Evolutionary conservation across 2,888 invertebrate species (phyloP), one percentile per base, ranked within the genome.

Genomic region (Rhamphomyia laevipes): DNA sequence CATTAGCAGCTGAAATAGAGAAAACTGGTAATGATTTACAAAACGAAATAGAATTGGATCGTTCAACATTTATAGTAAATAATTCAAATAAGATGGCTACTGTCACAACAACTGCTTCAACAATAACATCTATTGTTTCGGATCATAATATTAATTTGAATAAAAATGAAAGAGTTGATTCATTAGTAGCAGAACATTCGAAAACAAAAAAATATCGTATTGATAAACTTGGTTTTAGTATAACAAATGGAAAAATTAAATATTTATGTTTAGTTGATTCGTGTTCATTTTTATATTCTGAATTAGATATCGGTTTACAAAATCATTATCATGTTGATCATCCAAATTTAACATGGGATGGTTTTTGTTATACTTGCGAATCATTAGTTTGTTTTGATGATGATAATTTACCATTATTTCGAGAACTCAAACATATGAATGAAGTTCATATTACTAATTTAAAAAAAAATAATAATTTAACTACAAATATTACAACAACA

Each of bases 341-440:
- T 57, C 55, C 59, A 1, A 45, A 51, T n/a, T 71, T 74, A 27
- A 62, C 60, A 18, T 80, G 80, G 79, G 73, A 74, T 52, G 80
- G 80, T 1, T 74, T 70, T 56, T 80, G 79, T 58, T 64, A 58
- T 45, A 55, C 72, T 12, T 79, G 79, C 55, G 70, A 73, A 58
- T 30, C 47, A 3, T 51, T 59, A 17, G 27, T 57, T 23, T 43
- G 30, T 21, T 17, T 15, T 27, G n/a, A 45, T n/a, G 15, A 52
- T 17, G 21, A 51, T 38, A 18, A 41, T 43, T 31, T 52, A 15
- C 30, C 51, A 15, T 23, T 56, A 2, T n/a, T 31, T 9, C 17
- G 30, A 27, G 69, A 70, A 53, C 53, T 67, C 15, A 57, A 55
- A 3, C 69, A 70, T 51, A 59, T 70, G 61, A 45, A 59, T 2